A percentile compares a stretch with the other conserved stretches of the same genome.
Conservation (phyloP, 1,140 invertebrate species). For the Orchestia grillus region DNA sequence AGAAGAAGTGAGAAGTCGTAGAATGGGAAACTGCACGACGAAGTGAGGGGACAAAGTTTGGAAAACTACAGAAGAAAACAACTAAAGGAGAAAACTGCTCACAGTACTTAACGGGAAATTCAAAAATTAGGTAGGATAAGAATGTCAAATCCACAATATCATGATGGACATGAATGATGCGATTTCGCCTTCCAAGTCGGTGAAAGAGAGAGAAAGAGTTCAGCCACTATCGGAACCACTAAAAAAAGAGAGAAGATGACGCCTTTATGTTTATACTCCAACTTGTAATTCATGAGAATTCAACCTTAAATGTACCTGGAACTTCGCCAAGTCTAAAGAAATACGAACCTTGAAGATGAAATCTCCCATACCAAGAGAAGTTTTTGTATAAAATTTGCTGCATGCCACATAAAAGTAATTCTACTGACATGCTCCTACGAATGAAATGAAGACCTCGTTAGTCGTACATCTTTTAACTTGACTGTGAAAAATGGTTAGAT, state of each 20-base stretch:
- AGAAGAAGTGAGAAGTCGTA: neutral
- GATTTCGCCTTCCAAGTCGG: neutral
- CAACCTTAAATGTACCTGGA: neutral
- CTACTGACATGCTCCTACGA: no score
- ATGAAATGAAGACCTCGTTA: no score
- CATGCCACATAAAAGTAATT: no score
- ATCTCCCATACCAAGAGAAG: no score
- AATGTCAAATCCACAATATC: no score
- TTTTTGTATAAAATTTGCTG: no score
- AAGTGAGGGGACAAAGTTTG: neutral
- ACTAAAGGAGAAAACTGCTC: neutral
- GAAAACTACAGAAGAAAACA: neutral
- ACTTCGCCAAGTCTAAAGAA: no score
- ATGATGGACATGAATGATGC: neutral
- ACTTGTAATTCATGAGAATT: neutral
- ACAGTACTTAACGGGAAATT: neutral
- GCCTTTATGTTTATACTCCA: neutral
- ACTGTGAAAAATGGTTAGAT: no score
- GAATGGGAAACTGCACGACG: neutral
- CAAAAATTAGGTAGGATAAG: no score
- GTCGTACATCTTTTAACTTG: no score
- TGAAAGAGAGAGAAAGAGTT: neutral
- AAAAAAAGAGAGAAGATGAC: neutral
- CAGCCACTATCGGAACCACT: no score
- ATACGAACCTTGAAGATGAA: no score